These are phyloP conservation scores for Glaucomys volans DNA, from an alignment of 2,113 vertebrate species.

Conservation along the genomic window DNA sequence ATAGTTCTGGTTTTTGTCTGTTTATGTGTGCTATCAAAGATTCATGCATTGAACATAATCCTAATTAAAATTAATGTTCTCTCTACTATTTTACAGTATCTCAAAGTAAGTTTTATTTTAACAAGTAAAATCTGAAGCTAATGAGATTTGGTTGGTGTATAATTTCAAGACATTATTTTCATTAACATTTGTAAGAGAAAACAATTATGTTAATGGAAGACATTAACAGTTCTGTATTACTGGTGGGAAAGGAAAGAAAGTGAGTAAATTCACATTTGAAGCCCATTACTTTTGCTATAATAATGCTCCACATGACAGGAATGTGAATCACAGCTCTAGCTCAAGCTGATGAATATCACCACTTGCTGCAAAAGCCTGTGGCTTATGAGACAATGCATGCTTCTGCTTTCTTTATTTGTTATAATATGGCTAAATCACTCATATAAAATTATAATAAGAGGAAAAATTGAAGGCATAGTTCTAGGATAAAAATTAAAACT, in stretches of 20 bases:
- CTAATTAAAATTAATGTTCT: background rate
- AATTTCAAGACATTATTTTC: constrained; percentile 13
- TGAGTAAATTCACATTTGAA: background rate
- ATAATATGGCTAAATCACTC: background rate
- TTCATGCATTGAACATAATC: background rate
- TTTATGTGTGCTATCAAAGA: background rate
- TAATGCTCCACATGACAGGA: background rate
- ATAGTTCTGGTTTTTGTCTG: background rate
- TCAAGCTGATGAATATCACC: background rate
- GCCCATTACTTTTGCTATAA: background rate
- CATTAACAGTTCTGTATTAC: background rate
- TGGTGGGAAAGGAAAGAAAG: background rate
- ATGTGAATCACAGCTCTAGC: background rate
- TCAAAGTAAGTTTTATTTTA: background rate
- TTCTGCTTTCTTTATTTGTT: background rate
- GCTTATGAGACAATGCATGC: background rate
- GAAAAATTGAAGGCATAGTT: background rate
- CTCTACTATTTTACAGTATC: background rate
- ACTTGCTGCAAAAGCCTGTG: background rate
- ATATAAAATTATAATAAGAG: background rate
- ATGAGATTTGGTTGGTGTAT: background rate
- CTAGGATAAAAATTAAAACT: background rate
- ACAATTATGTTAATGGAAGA: background rate
- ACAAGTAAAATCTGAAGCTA: background rate
- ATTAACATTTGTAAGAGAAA: background rate